A percentile compares a stretch with the other conserved stretches of the same genome.
Conservation (phyloP, 2,113 vertebrate species). For the Nothobranchius furzeri region DNA sequence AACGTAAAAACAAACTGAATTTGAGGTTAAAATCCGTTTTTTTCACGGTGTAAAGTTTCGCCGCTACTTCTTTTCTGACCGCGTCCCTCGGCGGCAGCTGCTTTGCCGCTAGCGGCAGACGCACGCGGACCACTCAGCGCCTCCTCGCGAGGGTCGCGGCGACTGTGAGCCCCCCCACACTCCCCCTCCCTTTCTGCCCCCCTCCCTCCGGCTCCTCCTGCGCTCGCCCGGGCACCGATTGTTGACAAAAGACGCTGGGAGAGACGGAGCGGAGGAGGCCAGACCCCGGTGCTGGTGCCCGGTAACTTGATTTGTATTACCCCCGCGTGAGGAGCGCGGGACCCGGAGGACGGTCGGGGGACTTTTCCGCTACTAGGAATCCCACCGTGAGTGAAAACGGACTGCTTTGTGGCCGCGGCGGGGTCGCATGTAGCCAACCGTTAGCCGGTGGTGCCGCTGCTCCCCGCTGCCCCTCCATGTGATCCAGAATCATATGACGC, state of each 20-base stretch:
- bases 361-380: neutral
- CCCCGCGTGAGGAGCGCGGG: no score
- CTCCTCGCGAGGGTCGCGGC: conserved; percentile 69
- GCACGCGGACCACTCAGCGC: conserved; percentile 56
- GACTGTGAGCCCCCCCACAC: conserved; percentile 68
- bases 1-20: no score
- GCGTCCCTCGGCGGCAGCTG: conserved; percentile 1
- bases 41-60: neutral
- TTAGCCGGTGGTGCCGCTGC: conserved; percentile 57
- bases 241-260: conserved; percentile 82
- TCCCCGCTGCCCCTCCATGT: conserved; percentile 51
- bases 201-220: conserved; percentile 60
- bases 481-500: conserved; percentile 81
- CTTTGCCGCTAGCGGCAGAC: conserved; percentile 16
- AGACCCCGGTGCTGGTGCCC: conserved; percentile 42
- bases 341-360: no score
- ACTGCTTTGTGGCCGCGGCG: conserved; percentile 73
- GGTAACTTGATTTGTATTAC: conserved; percentile 5
- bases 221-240: conserved; percentile 71
- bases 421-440: conserved; percentile 49
- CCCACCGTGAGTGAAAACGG: conserved; percentile 39
- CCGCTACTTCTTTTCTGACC: conserved; percentile 67
- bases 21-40: no score
- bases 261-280: conserved; percentile 60
- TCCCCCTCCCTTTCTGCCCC: conserved; percentile 2